Evolutionary conservation across 2,113 vertebrate species (phyloP), one percentile per base, ranked within the genome.

Genomic region (Clarias macrocephalus): DNA sequence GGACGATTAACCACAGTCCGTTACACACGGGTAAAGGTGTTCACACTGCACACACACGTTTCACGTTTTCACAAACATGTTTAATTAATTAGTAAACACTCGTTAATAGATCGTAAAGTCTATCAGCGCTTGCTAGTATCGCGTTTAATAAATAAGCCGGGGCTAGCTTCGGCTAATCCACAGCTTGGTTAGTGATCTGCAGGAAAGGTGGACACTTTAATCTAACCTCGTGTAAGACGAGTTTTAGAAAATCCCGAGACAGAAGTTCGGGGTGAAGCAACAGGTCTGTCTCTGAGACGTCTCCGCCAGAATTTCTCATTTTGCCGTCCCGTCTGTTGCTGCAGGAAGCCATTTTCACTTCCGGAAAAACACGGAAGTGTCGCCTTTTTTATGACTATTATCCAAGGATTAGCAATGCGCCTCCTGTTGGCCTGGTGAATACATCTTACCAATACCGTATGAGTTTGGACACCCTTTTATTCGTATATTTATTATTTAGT

Each of bases 191-290:
- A 25, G 21, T 16, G 42, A 18, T 23, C 19, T 37, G 48, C 23
- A 59, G 23, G 0, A 33, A 23, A 48, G 15, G 21, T 21, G 52
- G 12, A 30, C 18, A 72, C 28, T 54, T 10, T 18, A 9, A 48
- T 60, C 94, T 93, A 86, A 96, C 95, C 94, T 95, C 94, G 0
- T 77, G 88, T 86, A 96, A 89, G 54, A 95, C 68, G 0, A 94
- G 82, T 30, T 89, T 90, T 59, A 96, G 88, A 70, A 95, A 96
- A 0, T 95, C 94, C 3, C 72, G 80, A 28, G 95, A 96, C 66
- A 95, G 76, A 8, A 96, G 91, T 87, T 96, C 95, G 0, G 95
- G 95, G 62, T 96, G 95, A 65, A 96, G 88, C 85, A 96, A 88
- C 0, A 95, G 57, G 59, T 94, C 94, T 23, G 84, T 80, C 66